Evolutionary conservation across 2,797 vertebrate species (phyloP).

Genomic region (Scolopax bukidnonensis): DNA sequence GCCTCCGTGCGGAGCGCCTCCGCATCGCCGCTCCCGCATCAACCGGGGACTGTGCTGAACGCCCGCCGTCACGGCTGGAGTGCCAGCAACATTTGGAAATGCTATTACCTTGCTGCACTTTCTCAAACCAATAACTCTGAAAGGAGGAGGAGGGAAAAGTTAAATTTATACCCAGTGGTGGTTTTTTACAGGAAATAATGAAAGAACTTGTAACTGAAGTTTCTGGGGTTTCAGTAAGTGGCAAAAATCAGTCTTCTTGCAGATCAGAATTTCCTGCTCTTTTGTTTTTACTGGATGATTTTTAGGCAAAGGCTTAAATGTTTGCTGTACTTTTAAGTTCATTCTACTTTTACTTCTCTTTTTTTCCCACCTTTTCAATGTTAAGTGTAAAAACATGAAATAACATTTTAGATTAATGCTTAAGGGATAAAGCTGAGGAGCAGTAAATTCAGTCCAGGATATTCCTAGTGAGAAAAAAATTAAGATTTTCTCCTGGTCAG

Average conservation of each 20-base stretch:
- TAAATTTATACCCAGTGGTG: neutral
- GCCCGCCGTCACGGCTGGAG: rapidly evolving
- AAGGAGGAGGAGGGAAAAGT: neutral
- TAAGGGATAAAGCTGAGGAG: neutral
- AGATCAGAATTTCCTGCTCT: neutral
- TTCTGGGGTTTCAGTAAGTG: neutral
- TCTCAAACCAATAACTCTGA: neutral
- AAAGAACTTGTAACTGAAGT: neutral
- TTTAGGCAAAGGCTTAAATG: neutral
- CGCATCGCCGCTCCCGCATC: neutral
- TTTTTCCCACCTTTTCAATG: neutral
- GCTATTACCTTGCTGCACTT: neutral
- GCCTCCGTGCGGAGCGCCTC: constrained; percentile 24
- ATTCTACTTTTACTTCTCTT: neutral
- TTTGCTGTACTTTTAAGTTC: neutral
- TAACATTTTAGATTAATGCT: neutral
- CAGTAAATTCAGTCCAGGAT: neutral
- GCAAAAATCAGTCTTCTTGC: neutral
- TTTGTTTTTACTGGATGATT: neutral
- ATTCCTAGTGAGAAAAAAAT: neutral
- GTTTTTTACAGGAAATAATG: neutral
- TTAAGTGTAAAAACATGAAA: neutral
- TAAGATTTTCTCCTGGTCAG: neutral
- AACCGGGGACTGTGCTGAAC: rapidly evolving
- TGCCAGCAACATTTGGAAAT: neutral